A percentile compares a stretch with the other conserved stretches of the same genome.
phyloP scores from a whole-genome alignment of 2,888 invertebrate species.

The Drosophila seclusa region DNA sequence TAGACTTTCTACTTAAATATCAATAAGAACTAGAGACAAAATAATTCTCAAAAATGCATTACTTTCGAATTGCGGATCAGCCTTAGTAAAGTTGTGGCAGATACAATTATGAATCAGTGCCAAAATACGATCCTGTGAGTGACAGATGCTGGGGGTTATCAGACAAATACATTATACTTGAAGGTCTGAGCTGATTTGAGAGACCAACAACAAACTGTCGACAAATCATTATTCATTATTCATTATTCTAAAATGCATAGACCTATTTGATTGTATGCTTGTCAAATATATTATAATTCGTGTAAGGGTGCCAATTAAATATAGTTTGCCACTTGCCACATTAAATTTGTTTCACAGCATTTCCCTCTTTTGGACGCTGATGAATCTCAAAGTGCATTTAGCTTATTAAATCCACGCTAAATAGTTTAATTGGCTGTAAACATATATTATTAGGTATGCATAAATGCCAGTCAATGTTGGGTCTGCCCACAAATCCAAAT shows the following conservation, averaged over 20 bases:
- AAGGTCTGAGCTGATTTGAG: neutral
- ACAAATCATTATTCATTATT: constrained; percentile 51
- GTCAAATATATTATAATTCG: neutral
- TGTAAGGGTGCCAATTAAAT: constrained; percentile 16
- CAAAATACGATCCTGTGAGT: neutral
- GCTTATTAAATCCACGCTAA: neutral
- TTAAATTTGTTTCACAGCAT: neutral
- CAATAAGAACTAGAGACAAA: fast-evolving
- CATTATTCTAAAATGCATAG: constrained; percentile 42
- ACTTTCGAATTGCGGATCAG: neutral
- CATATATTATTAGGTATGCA: neutral
- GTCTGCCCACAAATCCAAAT: neutral
- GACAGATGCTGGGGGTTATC: neutral
- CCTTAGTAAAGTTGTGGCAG: neutral
- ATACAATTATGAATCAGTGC: neutral
- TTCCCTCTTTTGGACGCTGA: neutral
- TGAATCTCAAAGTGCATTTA: neutral
- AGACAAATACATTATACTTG: neutral
- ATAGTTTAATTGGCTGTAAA: neutral
- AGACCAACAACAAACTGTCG: neutral
- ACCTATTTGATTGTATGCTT: neutral
- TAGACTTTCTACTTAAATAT: too few relatives aligned
- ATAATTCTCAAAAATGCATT: neutral
- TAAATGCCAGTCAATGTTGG: neutral
- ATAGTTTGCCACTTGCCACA: neutral